Evolutionary conservation across 2,797 vertebrate genomes (phyloP).

Genomic region (Nyctibius grandis): DNA sequence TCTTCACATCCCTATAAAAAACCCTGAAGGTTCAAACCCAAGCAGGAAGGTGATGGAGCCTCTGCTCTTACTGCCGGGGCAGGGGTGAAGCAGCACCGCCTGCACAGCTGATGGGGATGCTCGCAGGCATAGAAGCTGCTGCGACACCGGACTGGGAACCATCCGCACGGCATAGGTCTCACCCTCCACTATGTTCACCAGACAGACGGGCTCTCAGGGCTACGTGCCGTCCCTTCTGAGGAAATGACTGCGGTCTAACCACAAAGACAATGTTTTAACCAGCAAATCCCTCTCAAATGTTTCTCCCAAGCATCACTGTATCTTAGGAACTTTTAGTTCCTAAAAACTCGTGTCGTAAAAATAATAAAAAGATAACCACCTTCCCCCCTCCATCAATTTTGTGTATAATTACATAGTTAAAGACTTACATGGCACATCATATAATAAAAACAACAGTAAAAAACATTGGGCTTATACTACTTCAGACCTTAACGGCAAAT

Average conservation of each 20-base stretch:
- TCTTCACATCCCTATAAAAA: neutral
- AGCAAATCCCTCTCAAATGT: neutral
- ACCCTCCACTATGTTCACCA: rapidly evolving
- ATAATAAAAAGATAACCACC: neutral
- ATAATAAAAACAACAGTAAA: neutral
- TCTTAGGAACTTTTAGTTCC: neutral
- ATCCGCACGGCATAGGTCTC: neutral
- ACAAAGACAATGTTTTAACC: neutral
- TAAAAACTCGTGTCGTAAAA: neutral
- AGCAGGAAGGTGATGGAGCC: neutral
- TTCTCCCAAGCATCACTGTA: neutral
- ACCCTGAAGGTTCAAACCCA: rapidly evolving
- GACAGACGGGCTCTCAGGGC: neutral
- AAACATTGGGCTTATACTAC: neutral
- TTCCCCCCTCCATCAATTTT: neutral
- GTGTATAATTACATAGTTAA: neutral
- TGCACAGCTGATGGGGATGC: neutral
- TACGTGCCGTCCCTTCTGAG: rapidly evolving
- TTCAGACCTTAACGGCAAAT: neutral
- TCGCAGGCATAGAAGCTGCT: rapidly evolving
- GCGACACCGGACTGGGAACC: neutral
- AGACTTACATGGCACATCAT: neutral
- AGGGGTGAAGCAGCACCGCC: neutral
- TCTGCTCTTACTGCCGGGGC: too few species aligned
- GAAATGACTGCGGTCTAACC: neutral